These are phyloP conservation scores for Pseudorectes ferrugineus DNA, from an alignment of 2,113 vertebrate species.

Conservation along the genomic window DNA sequence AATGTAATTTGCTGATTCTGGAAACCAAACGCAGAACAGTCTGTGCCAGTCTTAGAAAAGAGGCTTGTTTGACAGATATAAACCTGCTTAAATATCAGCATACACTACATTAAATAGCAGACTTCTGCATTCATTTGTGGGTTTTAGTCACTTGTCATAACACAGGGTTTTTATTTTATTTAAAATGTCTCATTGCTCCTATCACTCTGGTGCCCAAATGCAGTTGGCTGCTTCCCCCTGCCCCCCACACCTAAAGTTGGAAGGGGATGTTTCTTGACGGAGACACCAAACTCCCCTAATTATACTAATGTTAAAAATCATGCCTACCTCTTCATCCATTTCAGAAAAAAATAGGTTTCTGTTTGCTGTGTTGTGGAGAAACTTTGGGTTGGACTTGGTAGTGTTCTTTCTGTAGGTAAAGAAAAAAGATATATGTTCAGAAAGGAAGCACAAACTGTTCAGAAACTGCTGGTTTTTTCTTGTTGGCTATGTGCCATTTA, in stretches of 20 bases:
- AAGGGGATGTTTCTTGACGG: background rate
- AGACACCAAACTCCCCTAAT: background rate
- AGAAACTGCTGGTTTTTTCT: background rate
- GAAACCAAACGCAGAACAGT: slow-evolving; percentile 64
- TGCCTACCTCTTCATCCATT: background rate
- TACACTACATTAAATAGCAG: slow-evolving; percentile 40
- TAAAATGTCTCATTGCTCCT: slow-evolving; percentile 16
- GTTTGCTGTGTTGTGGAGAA: background rate
- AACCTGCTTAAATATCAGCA: slow-evolving; percentile 54
- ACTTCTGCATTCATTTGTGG: slow-evolving; percentile 33
- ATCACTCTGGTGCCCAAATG: slow-evolving; percentile 27
- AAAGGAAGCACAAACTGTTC: background rate
- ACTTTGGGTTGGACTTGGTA: background rate
- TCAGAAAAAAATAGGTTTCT: background rate
- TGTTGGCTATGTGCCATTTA: background rate
- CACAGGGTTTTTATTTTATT: slow-evolving; percentile 19
- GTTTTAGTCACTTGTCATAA: slow-evolving; percentile 49
- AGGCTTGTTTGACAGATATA: slow-evolving; percentile 58
- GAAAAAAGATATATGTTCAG: background rate
- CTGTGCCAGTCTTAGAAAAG: slow-evolving; percentile 63
- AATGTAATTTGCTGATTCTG: slow-evolving; percentile 69
- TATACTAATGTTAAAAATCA: background rate
- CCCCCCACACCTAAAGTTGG: background rate
- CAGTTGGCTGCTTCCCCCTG: background rate
- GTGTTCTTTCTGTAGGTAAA: background rate